Evolutionary conservation across 2,113 vertebrate genomes (phyloP).

Genomic region (Nansenia antarctica): DNA sequence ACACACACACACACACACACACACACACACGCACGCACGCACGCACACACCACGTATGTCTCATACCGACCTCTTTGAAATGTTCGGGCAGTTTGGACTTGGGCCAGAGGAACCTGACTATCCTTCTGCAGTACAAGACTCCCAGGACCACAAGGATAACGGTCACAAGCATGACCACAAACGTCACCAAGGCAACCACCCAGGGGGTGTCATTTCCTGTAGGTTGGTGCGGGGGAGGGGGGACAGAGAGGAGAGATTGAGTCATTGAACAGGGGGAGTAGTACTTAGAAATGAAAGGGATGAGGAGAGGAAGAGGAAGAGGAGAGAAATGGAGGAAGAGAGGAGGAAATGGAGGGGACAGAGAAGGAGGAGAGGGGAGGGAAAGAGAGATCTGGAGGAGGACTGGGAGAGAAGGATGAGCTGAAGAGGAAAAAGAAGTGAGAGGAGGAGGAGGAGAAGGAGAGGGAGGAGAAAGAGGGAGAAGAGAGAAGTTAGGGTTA

Average conservation of each 20-base stretch:
- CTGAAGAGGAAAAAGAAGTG: no score
- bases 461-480: background rate
- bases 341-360: no score
- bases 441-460: background rate
- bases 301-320: background rate
- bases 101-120: slow-evolving; percentile 52
- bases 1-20: no score
- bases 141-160: slow-evolving; percentile 30
- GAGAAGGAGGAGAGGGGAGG: background rate
- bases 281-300: background rate
- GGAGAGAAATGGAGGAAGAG: background rate
- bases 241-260: background rate
- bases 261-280: background rate
- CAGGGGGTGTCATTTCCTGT: slow-evolving; percentile 45
- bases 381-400: background rate
- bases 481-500: no score
- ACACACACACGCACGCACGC: no score
- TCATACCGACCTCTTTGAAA: slow-evolving; percentile 52
- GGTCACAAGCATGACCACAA: slow-evolving; percentile 4
- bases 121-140: slow-evolving; percentile 35
- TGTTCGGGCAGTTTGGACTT: slow-evolving; percentile 48
- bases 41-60: slow-evolving; percentile 16
- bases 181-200: slow-evolving; percentile 37
- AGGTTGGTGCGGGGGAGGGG: background rate
- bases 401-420: background rate